Percentiles rank a stretch among this genome's conserved stretches.
Evolutionary conservation across 1,140 invertebrate genomes (phyloP).

Genomic region (Aleiodes sp.): DNA sequence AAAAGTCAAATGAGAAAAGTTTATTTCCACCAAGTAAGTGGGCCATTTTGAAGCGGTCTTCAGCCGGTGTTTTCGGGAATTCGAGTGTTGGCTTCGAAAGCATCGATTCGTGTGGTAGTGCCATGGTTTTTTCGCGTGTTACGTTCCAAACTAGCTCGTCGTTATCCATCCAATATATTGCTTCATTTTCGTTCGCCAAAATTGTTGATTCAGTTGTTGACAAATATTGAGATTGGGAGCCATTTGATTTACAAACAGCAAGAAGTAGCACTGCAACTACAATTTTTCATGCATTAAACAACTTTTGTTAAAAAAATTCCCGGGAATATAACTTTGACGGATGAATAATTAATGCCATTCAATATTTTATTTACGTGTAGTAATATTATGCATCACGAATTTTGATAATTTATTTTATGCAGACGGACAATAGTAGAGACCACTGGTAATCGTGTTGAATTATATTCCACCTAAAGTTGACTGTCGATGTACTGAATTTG

Average conservation of each 20-base stretch:
- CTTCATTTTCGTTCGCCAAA: constrained; percentile 13
- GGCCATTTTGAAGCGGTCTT: constrained; percentile 63
- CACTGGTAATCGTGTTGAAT: neutral
- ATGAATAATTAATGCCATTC: neutral
- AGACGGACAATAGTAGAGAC: neutral
- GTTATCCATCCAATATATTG: constrained; percentile 31
- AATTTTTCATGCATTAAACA: neutral
- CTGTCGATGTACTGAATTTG: neutral
- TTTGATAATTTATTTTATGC: neutral
- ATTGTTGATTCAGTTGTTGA: neutral
- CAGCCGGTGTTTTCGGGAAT: constrained; percentile 52
- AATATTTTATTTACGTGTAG: neutral
- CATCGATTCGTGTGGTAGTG: constrained; percentile 47
- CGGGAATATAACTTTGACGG: no score
- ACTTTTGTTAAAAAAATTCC: neutral
- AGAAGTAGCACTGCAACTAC: neutral
- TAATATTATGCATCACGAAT: neutral
- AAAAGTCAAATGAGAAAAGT: constrained; percentile 67
- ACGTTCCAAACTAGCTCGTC: constrained; percentile 44
- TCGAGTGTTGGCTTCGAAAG: constrained; percentile 47
- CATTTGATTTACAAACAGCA: neutral
- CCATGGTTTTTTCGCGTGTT: constrained; percentile 49
- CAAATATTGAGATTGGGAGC: constrained; percentile 7
- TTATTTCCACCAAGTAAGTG: constrained; percentile 66
- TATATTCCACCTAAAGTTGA: neutral